phyloP scores from a whole-genome alignment of 2,113 vertebrate genomes.

The Okapia johnstoni region DNA sequence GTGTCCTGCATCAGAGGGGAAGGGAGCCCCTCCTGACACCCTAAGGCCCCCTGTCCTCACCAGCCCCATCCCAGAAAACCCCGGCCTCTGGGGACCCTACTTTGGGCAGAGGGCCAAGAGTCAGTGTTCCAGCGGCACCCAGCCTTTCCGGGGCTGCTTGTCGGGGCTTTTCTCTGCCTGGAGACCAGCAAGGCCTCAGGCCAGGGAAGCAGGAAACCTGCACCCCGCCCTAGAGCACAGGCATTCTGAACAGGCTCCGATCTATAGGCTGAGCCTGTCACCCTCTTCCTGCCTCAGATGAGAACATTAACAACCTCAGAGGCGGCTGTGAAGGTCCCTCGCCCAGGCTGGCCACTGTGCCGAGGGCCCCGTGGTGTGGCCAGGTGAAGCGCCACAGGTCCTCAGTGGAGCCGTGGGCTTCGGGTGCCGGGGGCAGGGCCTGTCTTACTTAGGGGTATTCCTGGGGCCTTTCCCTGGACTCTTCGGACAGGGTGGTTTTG shows the following conservation, averaged over 20 bases:
- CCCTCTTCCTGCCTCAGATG: not conserved
- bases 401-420: not conserved
- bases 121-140: not conserved
- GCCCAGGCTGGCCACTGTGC: rapidly evolving
- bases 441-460: not conserved
- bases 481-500: not conserved
- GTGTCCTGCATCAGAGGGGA: rapidly evolving
- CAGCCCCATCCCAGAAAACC: not conserved
- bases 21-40: not conserved
- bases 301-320: not conserved
- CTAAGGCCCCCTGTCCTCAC: not conserved
- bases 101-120: not conserved
- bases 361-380: rapidly evolving
- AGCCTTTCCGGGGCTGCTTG: not conserved
- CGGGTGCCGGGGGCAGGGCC: not conserved
- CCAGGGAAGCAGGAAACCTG: not conserved
- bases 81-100: not conserved
- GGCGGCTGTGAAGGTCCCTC: not conserved
- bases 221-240: not conserved
- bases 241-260: rapidly evolving
- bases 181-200: not conserved
- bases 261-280: not conserved
- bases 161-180: not conserved
- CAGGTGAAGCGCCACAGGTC: rapidly evolving
- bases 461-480: not conserved